These are phyloP conservation scores for Orthosia incerta DNA, from an alignment of 2,888 invertebrate genomes.

Conservation along the genomic window DNA sequence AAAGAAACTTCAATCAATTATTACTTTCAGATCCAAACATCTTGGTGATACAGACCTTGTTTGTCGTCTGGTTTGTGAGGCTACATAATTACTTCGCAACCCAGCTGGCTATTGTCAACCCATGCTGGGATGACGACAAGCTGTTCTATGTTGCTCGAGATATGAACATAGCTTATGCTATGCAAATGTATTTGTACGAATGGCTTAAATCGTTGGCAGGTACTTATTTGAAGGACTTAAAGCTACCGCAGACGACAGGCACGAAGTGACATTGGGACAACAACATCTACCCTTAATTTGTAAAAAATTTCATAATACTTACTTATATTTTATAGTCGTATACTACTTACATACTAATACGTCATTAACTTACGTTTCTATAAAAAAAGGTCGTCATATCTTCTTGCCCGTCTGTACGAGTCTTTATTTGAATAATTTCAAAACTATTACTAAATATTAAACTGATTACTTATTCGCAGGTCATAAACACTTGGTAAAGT, in stretches of 20 bases:
- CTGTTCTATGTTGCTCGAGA: slow-evolving; percentile 32
- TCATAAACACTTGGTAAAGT: slow-evolving; percentile 45
- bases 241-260: too few species aligned
- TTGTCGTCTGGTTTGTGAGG: slow-evolving; percentile 33
- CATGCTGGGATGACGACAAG: slow-evolving; percentile 36
- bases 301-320: too few species aligned
- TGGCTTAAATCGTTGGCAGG: slow-evolving; percentile 24
- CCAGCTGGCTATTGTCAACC: slow-evolving; percentile 24
- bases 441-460: too few species aligned
- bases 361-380: too few species aligned
- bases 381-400: too few species aligned
- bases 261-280: too few species aligned
- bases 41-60: slow-evolving; percentile 12
- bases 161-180: slow-evolving; percentile 24
- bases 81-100: slow-evolving; percentile 34
- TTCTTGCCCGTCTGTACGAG: too few species aligned
- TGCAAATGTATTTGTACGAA: slow-evolving; percentile 25
- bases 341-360: too few species aligned
- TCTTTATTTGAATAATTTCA: too few species aligned
- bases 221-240: not conserved
- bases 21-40: slow-evolving; percentile 31
- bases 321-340: too few species aligned
- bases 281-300: too few species aligned
- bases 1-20: too few species aligned
- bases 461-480: slow-evolving; percentile 41